Evolutionary conservation across 1,140 invertebrate genomes (phyloP), one percentile per base, ranked within the genome.

Genomic region (Drosophila willistoni): DNA sequence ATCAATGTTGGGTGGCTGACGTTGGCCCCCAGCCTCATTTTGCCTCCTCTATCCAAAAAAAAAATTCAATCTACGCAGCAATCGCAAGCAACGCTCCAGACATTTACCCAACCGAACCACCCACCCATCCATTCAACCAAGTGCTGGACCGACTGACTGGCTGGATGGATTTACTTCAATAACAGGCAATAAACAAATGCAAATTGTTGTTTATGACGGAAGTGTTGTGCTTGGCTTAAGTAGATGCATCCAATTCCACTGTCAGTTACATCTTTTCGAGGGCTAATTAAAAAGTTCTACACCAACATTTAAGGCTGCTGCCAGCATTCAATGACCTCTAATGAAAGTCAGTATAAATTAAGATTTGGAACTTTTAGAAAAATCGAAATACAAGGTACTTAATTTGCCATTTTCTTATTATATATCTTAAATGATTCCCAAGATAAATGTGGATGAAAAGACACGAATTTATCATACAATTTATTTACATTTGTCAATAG

Each of bases 151-250:
- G 44, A 51, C 17, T 51, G 44, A 5, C 44, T 51, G 29, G 33
- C 14, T 19, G 19, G 44, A 47, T 33, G 22, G 41, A 10, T 25
- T 25, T 41, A 42, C 17, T 17, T 13, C 33, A 62, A 29, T 34
- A 36, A 66, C n/a, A 42, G 22, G 14, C 71, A 56, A 77, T 87
- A 80, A 87, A 79, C 79, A 86, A 79, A 86, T 83, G 70, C 65
- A 86, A 86, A 87, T 87, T 73, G 60, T 73, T 73, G 76, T 73
- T 77, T 73, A 77, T 66, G 77, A 73, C 69, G 82, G 82, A 85
- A 84, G 75, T 75, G 78, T 70, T 69, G 55, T 42, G 65, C 42
- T 59, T 34, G 71, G 64, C 61, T 70, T 60, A 79, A 86, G 72
- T 86, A 69, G 75, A 76, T 86, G 82, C 83, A 87, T 79, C 61